These are phyloP conservation scores for Epinephelus coioides DNA, from an alignment of 2,797 vertebrate genomes.

Conservation along the genomic window DNA sequence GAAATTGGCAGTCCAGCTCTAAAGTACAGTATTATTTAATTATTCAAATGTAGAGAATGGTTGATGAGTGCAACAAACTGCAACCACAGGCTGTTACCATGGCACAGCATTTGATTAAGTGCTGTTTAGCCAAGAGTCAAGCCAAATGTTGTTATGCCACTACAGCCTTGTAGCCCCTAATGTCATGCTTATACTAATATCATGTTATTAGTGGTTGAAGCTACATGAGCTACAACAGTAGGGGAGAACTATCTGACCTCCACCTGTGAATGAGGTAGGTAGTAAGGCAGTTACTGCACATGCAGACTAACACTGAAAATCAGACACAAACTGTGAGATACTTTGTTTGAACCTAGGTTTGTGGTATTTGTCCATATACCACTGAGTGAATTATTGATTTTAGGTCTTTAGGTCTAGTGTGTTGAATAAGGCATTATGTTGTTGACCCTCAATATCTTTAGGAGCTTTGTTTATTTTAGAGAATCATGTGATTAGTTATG, in stretches of 20 bases:
- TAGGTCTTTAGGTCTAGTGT: too few species aligned
- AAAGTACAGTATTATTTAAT: background rate
- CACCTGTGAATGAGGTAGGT: background rate
- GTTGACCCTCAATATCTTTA: background rate
- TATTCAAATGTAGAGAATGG: background rate
- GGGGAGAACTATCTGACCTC: background rate
- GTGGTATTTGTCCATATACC: too few species aligned
- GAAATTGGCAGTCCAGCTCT: background rate
- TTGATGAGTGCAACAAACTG: background rate
- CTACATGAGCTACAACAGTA: background rate
- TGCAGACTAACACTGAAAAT: too few species aligned
- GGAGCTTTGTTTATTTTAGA: background rate
- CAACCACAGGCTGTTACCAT: background rate
- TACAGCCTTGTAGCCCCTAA: too few species aligned
- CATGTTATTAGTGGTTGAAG: background rate
- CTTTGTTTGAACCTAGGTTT: too few species aligned
- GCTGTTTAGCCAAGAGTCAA: background rate
- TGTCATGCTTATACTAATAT: background rate
- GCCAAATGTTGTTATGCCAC: background rate
- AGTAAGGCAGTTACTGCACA: background rate
- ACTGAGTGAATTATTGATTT: too few species aligned
- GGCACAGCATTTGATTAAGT: background rate
- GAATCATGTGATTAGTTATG: background rate
- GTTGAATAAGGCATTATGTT: too few species aligned
- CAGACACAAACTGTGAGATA: too few species aligned